A percentile compares a stretch with the other conserved stretches of the same genome.
Conservation (phyloP, 2,113 vertebrate genomes). For the Semicossyphus pulcher region DNA sequence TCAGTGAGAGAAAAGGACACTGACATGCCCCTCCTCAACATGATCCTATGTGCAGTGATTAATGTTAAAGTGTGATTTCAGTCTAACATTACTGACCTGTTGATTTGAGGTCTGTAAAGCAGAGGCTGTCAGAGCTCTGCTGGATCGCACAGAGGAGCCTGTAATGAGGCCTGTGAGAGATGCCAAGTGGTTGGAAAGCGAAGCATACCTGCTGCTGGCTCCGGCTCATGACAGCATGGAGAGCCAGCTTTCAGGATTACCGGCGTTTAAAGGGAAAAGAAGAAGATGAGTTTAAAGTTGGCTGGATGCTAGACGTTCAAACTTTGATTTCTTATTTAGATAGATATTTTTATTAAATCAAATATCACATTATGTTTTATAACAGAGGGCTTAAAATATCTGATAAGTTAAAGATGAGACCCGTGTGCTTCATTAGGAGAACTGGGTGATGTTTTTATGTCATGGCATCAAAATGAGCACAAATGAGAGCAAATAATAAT, state of each 20-base stretch:
- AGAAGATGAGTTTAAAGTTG: slow-evolving; percentile 43
- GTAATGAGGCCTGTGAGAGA: slow-evolving; percentile 57
- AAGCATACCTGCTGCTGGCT: slow-evolving; percentile 44
- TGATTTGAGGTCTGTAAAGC: slow-evolving; percentile 43
- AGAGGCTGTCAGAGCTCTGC: slow-evolving; percentile 37
- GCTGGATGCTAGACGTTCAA: slow-evolving; percentile 18
- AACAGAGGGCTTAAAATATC: background rate
- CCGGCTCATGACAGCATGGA: slow-evolving; percentile 9
- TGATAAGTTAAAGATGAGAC: background rate
- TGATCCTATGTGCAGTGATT: slow-evolving; percentile 8
- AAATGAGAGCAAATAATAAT: background rate
- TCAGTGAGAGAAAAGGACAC: slow-evolving; percentile 41
- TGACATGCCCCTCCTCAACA: slow-evolving; percentile 9
- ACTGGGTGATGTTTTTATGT: background rate
- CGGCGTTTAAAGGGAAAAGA: slow-evolving; percentile 24
- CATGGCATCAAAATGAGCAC: background rate
- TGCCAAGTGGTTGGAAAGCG: slow-evolving; percentile 48
- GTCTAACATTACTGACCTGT: slow-evolving; percentile 36
- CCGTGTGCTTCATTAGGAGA: background rate
- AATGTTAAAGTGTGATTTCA: slow-evolving; percentile 42
- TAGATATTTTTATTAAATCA: background rate
- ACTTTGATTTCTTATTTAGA: slow-evolving; percentile 14
- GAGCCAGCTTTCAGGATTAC: slow-evolving; percentile 33
- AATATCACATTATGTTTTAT: background rate
- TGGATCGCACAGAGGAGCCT: slow-evolving; percentile 35